A percentile compares a stretch with the other conserved stretches of the same genome.
Conservation (phyloP, 30 jellyfish, hydroid and myxozoan species). For the Hydractinia symbiolongicarpus region DNA sequence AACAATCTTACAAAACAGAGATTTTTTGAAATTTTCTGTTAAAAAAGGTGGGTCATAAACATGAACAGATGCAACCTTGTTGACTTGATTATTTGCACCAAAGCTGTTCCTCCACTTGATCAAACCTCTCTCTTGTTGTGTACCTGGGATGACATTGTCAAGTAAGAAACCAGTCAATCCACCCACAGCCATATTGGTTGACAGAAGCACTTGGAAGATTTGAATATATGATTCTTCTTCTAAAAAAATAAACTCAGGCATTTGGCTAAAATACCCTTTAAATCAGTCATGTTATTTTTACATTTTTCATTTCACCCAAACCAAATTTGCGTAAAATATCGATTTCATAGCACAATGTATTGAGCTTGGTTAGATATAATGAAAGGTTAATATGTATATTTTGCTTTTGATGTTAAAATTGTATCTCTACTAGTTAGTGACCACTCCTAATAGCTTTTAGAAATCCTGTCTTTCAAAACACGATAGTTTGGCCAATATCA, state of each 20-base stretch:
- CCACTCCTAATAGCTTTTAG: too few relatives aligned
- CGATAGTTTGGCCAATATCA: too few relatives aligned
- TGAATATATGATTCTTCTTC: constrained; percentile 49
- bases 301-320: too few relatives aligned
- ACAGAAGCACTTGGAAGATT: constrained; percentile 61
- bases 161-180: constrained; percentile 79
- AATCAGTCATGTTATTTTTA: too few relatives aligned
- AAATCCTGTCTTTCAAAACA: too few relatives aligned
- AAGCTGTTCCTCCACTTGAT: constrained; percentile 58
- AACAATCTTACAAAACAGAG: constrained; percentile 37
- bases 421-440: too few relatives aligned
- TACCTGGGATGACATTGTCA: constrained; percentile 91
- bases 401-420: too few relatives aligned
- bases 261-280: neutral
- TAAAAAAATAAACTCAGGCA: neutral
- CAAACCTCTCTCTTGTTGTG: constrained; percentile 84
- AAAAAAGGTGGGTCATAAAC: constrained; percentile 73
- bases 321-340: too few relatives aligned
- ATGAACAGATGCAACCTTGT: constrained; percentile 65
- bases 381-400: too few relatives aligned
- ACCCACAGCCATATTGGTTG: constrained; percentile 95
- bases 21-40: constrained; percentile 31
- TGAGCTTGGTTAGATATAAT: too few relatives aligned
- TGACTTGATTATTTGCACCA: constrained; percentile 11
- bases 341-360: too few relatives aligned